Base-by-base conservation (phyloP, 53 echinoderm and acorn worm species). In the Zoroaster sp. region DNA sequence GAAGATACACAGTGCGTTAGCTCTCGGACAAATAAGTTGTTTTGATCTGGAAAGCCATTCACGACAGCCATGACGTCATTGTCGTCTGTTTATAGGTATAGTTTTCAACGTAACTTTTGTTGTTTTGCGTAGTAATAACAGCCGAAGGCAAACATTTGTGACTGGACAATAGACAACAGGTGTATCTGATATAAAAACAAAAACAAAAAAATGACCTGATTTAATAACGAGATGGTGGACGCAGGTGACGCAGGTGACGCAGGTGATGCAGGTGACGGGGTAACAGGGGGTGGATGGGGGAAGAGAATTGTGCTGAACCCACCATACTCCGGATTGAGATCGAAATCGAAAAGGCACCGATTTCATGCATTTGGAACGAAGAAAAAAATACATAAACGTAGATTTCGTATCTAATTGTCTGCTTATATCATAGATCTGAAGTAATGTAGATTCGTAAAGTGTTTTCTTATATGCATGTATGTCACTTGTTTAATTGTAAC, bases 21-120 rank as follows among this genome's bases (percentile, higher is more conserved):
- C 52, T n/a, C 65, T 14, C 21, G 40, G 38, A 36, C 14, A 55
- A 10, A 35, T 4, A 63, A 59, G 37, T 39, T 79, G 79, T 79
- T 79, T 55, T 65, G 79, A 54, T 39, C 38, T 10, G 38, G 14
- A 79, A 55, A 8, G 3, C 40, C 45, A 14, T 54, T 35, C 47
- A 6, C 0, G 54, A 54, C 54, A 21, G 54, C 11, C 63, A 71
- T 85, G 85, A 85, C 85, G 85, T 85, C 85, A 85, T 46, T 43
- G 71, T 37, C 70, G 70, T 69, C 70, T 54, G 36, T 85, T 71
- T 85, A 70, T 41, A 47, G 52, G 66, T 11, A 4, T 11, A 31
- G 41, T 35, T 49, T 49, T 35, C 70, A 85, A 85, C 49, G 71
- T 85, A 70, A 5, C 18, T 66, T 85, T 43, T 44, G 83, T 44